Percentiles rank a stretch among this genome's conserved stretches.
Conservation (phyloP, 1,140 invertebrate genomes). For the Hylaeus volcanicus region DNA sequence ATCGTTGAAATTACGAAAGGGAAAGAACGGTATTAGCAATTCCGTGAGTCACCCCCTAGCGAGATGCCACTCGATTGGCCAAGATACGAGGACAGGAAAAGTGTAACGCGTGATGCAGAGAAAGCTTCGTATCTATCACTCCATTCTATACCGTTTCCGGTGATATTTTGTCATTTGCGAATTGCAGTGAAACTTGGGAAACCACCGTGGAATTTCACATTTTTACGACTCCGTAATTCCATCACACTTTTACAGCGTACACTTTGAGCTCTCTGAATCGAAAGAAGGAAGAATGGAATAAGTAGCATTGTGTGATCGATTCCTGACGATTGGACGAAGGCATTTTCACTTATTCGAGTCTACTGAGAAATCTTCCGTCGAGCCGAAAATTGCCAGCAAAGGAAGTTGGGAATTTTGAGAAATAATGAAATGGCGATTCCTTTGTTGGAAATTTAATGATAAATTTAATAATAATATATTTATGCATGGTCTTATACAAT, state of each 20-base stretch:
- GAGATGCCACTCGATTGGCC: not conserved
- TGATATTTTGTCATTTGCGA: constrained; percentile 55
- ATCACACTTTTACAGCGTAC: not conserved
- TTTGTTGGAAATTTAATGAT: too few relatives aligned
- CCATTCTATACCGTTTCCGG: constrained; percentile 41
- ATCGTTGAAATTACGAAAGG: not conserved
- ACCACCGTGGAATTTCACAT: constrained; percentile 47
- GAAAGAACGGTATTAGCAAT: not conserved
- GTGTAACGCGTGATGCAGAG: constrained; percentile 43
- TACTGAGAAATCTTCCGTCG: not conserved
- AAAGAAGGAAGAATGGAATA: too few relatives aligned
- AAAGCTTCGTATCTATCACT: constrained; percentile 52
- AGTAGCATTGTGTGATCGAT: too few relatives aligned
- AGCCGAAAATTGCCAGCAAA: too few relatives aligned
- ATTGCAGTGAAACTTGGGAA: constrained; percentile 47
- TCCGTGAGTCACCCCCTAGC: not conserved
- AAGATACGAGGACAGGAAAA: constrained; percentile 38
- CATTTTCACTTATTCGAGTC: not conserved
- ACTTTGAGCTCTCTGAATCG: not conserved
- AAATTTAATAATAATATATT: too few relatives aligned
- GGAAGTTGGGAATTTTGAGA: too few relatives aligned
- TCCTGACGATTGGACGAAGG: not conserved
- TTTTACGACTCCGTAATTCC: constrained; percentile 32
- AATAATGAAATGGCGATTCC: too few relatives aligned
- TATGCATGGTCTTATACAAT: too few relatives aligned